Percentiles rank a stretch among this genome's conserved stretches.
Evolutionary conservation across 2,888 invertebrate species (phyloP).

Genomic region (Catocala fraxini): DNA sequence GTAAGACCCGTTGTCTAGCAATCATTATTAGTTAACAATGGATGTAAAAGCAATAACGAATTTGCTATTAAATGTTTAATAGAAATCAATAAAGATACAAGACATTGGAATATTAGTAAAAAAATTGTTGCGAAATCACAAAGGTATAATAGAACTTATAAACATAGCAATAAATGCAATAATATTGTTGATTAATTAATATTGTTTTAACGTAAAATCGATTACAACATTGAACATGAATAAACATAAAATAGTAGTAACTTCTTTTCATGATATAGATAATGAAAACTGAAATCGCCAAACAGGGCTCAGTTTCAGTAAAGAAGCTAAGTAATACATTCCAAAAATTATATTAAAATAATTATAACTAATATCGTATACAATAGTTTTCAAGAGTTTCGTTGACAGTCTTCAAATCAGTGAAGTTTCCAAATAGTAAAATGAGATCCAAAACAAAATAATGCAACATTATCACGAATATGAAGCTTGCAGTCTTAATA

Average conservation of each 20-base stretch:
- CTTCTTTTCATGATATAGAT: not conserved
- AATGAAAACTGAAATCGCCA: too few species aligned
- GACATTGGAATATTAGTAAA: constrained; percentile 18
- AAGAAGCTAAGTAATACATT: too few species aligned
- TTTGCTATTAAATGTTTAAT: constrained; percentile 34
- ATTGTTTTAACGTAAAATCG: too few species aligned
- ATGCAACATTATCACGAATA: constrained; percentile 48
- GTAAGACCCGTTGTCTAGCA: too few species aligned
- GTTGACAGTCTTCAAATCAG: constrained; percentile 39
- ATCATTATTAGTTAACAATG: too few species aligned
- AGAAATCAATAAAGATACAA: constrained; percentile 19
- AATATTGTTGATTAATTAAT: not conserved
- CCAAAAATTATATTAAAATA: constrained; percentile 3
- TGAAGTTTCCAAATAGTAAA: constrained; percentile 20
- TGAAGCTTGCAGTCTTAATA: constrained; percentile 37
- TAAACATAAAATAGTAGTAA: not conserved
- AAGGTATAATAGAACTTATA: constrained; percentile 7
- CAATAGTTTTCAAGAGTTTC: constrained; percentile 33
- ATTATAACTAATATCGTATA: constrained; percentile 48
- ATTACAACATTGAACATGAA: too few species aligned
- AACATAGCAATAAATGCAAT: constrained; percentile 15
- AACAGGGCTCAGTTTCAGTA: too few species aligned
- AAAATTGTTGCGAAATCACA: constrained; percentile 27
- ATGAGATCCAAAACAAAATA: constrained; percentile 49
- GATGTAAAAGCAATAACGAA: constrained; percentile 17